A percentile compares a stretch with the other conserved stretches of the same genome.
Evolutionary conservation across 1,140 invertebrate species (phyloP).

Genomic region (Drosophila cardini): DNA sequence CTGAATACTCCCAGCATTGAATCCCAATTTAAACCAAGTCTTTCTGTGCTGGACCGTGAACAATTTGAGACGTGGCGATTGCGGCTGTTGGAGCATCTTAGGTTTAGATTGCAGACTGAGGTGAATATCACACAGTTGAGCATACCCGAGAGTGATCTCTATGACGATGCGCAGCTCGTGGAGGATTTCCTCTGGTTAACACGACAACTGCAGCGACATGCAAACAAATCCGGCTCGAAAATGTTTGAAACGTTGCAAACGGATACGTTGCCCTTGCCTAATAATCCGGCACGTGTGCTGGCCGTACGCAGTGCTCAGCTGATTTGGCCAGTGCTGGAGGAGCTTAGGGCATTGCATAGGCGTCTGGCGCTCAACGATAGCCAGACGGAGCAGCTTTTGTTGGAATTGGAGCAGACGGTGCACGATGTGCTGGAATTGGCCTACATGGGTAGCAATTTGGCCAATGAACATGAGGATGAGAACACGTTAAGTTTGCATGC

Average conservation of each 20-base stretch:
- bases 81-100: slow-evolving; percentile 63
- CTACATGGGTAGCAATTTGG: slow-evolving; percentile 24
- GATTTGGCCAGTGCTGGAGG: slow-evolving; percentile 61
- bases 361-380: slow-evolving; percentile 21
- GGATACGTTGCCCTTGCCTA: slow-evolving; percentile 54
- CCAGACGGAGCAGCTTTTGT: background rate
- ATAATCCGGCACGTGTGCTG: slow-evolving; percentile 65
- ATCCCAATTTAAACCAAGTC: slow-evolving; percentile 38
- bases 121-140: slow-evolving; percentile 77
- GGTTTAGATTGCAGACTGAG: slow-evolving; percentile 62
- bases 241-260: slow-evolving; percentile 25
- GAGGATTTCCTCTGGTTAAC: slow-evolving; percentile 68
- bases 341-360: slow-evolving; percentile 49
- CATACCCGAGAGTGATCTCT: slow-evolving; percentile 77
- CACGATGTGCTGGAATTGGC: slow-evolving; percentile 62
- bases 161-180: slow-evolving; percentile 71
- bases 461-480: slow-evolving; percentile 1
- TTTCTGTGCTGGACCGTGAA: slow-evolving; percentile 12
- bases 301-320: slow-evolving; percentile 67
- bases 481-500: slow-evolving; percentile 48
- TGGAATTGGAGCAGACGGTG: slow-evolving; percentile 43
- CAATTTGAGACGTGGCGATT: slow-evolving; percentile 23
- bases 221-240: slow-evolving; percentile 12
- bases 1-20: slow-evolving; percentile 42
- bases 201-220: slow-evolving; percentile 39